These are phyloP conservation scores for Metallyticus violacea DNA, from an alignment of 2,888 invertebrate genomes.

Conservation along the genomic window DNA sequence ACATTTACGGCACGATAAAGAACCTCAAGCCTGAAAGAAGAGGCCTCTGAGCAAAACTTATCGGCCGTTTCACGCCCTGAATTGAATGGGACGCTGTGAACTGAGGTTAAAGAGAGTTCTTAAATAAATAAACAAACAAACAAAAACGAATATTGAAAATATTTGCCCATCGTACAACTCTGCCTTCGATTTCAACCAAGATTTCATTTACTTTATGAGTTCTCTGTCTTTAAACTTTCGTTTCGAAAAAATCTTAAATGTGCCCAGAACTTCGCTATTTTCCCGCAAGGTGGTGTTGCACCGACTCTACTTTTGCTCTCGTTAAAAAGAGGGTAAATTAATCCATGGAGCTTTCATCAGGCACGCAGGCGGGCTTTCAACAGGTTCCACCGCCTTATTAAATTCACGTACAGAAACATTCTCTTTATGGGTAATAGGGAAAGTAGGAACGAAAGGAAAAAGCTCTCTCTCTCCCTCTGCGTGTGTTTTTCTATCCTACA, in stretches of 20 bases:
- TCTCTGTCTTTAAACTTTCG: neutral
- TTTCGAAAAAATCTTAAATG: neutral
- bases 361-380: neutral
- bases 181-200: neutral
- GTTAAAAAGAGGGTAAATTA: neutral
- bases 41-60: too few species aligned
- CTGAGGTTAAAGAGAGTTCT: too few species aligned
- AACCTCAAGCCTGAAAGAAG: too few species aligned
- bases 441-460: neutral
- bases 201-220: neutral
- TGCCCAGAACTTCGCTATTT: neutral
- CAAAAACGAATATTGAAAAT: too few species aligned
- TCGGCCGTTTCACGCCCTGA: too few species aligned
- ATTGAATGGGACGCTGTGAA: too few species aligned
- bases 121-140: too few species aligned
- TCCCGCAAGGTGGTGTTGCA: neutral
- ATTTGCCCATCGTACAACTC: too few species aligned
- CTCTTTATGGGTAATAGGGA: neutral
- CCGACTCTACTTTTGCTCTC: neutral
- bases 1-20: too few species aligned
- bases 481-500: too few species aligned
- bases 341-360: conserved; percentile 5
- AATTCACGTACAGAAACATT: conserved; percentile 15
- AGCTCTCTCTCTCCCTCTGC: neutral
- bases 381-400: conserved; percentile 8